phyloP scores from a whole-genome alignment of 2,888 invertebrate species.

The Hypena proboscidalis region DNA sequence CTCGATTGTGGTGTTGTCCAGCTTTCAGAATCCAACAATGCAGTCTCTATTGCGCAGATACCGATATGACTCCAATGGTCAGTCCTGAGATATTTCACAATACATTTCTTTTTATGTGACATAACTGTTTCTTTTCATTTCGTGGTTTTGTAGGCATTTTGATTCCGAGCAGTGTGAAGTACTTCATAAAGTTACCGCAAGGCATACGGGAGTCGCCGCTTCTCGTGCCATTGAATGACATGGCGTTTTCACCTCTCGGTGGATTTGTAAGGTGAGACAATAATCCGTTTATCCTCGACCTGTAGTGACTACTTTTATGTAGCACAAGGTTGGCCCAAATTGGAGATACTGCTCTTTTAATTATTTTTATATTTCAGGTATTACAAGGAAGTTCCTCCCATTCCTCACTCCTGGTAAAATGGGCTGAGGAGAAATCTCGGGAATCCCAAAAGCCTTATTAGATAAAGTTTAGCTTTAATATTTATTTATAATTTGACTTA shows the following conservation, averaged over 20 bases:
- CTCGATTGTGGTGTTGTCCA: conserved; percentile 70
- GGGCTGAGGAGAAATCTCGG: too few relatives aligned
- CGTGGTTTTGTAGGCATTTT: conserved; percentile 56
- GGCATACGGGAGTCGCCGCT: conserved; percentile 54
- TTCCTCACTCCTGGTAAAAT: conserved; percentile 66
- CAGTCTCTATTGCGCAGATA: conserved; percentile 75
- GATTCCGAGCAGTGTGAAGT: conserved; percentile 76
- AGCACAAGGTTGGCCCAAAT: too few relatives aligned
- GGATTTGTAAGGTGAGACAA: conserved; percentile 71
- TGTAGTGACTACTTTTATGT: not conserved
- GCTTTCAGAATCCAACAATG: conserved; percentile 65
- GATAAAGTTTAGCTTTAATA: too few relatives aligned
- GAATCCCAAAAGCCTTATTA: too few relatives aligned
- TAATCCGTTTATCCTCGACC: conserved; percentile 10
- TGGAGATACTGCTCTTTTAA: too few relatives aligned
- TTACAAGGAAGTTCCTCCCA: conserved; percentile 79
- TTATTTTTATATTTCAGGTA: conserved; percentile 57
- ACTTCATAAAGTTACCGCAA: conserved; percentile 72
- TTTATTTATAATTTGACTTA: too few relatives aligned
- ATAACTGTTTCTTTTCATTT: conserved; percentile 1
- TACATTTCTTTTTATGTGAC: conserved; percentile 5
- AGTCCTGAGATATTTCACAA: conserved; percentile 37
- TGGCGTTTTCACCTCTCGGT: conserved; percentile 72
- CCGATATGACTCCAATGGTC: conserved; percentile 73
- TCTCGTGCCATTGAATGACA: conserved; percentile 70